Evolutionary conservation across 2,113 vertebrate species (phyloP), one percentile per base, ranked within the genome.

Genomic region (Solea senegalensis): DNA sequence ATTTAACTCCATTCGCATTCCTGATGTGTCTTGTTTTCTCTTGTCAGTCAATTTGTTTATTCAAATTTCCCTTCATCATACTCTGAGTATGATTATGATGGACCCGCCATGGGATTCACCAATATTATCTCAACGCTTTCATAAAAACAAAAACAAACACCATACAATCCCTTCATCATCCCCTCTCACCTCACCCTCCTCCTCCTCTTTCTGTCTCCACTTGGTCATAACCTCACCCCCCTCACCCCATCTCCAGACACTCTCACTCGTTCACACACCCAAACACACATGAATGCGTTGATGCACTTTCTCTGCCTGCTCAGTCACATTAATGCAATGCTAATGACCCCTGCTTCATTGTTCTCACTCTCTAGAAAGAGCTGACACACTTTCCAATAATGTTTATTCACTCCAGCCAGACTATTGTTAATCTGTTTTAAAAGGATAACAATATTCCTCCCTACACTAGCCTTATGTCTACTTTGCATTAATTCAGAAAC

Each of bases 261-360:
- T 73, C 88, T 76, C 83, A 76, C 86, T 76, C 74, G 83, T 45
- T 70, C 69, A 70, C 59, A 76, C 72, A 55, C 49, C 76, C 69
- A 71, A 51, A 75, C 83, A 86, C 82, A 84, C 80, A 85, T 67
- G 77, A 66, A 62, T 59, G 9, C 5, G 5, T 6, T 40, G 66
- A 62, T 76, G 69, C 88, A 87, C 88, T 83, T 93, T 92, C 80
- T 13, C 83, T 89, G 74, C 45, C 81, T 57, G 80, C 77, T 88
- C 83, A 71, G 74, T 74, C 86, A 81, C 85, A 90, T 92, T 86
- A 90, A 93, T 86, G 74, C 83, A 91, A 89, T 92, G 91, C 89
- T 92, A 89, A 92, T 90, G 88, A 93, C 74, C 83, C 78, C 65
- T 76, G 59, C 80, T 72, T 70, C 78, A 90, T 93, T 94, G 74